Base-by-base conservation (phyloP, 2,797 vertebrate genomes). In the Triplophysa bombifrons region DNA sequence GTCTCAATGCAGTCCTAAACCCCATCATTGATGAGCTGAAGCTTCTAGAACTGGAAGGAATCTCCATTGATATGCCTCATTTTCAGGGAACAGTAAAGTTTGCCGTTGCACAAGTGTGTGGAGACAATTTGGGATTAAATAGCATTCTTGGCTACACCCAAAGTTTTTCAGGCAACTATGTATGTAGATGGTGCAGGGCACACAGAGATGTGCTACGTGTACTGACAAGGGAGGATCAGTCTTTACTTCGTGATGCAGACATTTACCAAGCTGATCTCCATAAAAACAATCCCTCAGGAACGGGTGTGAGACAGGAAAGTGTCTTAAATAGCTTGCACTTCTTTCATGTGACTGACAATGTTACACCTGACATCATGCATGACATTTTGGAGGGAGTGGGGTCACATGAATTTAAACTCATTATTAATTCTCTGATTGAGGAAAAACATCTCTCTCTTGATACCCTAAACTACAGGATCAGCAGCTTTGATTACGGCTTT, bases 341-440 rank as follows among this genome's bases (percentile, higher is more conserved):
- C 25, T 60, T 60, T 61, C 25, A 61, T 80, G 78, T 80, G 10
- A 73, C 70, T n/a, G 17, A 72, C n/a, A 77, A 77, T 27, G 27
- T 27, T 27, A 2, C 27, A 27, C 27, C 27, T 27, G 27, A 27
- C 27, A 27, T 27, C 27, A 27, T 27, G 27, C 27, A 27, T 27
- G 27, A 27, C 27, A 27, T 27, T 27, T 27, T 27, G 27, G 27
- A 27, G 27, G 27, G 27, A 27, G 27, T 27, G 27, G 27, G 27
- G 27, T 27, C 27, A 27, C 27, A 27, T 27, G 27, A 27, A 27
- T 27, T 27, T 27, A 27, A 27, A 27, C 27, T 27, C 27, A 27
- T 27, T 27, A 27, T 27, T 27, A 27, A 27, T 27, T 27, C 27
- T 27, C 27, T 27, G 27, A 27, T 27, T 27, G 27, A 27, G 27